A percentile compares a stretch with the other conserved stretches of the same genome.
phyloP scores from a whole-genome alignment of 1,140 invertebrate species.

The Coelopa frigida region DNA sequence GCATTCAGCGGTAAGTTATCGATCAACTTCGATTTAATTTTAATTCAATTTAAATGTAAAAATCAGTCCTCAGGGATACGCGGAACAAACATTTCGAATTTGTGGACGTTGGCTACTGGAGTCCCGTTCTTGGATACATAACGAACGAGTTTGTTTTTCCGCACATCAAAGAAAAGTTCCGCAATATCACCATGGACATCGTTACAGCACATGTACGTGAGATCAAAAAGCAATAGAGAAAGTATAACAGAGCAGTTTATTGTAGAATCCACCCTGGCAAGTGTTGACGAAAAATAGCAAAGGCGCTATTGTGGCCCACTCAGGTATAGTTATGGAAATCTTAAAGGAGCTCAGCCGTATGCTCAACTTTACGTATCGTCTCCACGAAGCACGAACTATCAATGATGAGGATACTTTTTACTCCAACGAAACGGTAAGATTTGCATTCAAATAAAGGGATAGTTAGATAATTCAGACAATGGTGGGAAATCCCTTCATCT shows the following conservation, averaged over 20 bases:
- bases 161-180: slow-evolving; percentile 69
- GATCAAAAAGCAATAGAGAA: too few relatives aligned
- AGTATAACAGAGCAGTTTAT: slow-evolving; percentile 34
- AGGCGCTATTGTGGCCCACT: slow-evolving; percentile 51
- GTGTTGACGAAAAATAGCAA: slow-evolving; percentile 54
- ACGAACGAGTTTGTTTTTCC: slow-evolving; percentile 68
- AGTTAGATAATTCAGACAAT: too few relatives aligned
- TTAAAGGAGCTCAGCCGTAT: slow-evolving; percentile 64
- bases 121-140: slow-evolving; percentile 56
- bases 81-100: slow-evolving; percentile 44
- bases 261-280: slow-evolving; percentile 81
- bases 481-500: background rate
- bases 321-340: slow-evolving; percentile 73
- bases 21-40: background rate
- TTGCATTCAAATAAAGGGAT: too few relatives aligned
- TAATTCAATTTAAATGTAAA: slow-evolving; percentile 4
- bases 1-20: slow-evolving; percentile 13
- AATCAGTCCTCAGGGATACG: slow-evolving; percentile 18
- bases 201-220: slow-evolving; percentile 60
- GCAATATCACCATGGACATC: slow-evolving; percentile 61
- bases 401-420: too few relatives aligned
- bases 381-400: slow-evolving; percentile 24
- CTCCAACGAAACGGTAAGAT: slow-evolving; percentile 12
- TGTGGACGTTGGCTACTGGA: slow-evolving; percentile 65
- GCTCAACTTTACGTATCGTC: slow-evolving; percentile 71